These are phyloP conservation scores for Misgurnus anguillicaudatus DNA, from an alignment of 2,113 vertebrate species.

Conservation along the genomic window DNA sequence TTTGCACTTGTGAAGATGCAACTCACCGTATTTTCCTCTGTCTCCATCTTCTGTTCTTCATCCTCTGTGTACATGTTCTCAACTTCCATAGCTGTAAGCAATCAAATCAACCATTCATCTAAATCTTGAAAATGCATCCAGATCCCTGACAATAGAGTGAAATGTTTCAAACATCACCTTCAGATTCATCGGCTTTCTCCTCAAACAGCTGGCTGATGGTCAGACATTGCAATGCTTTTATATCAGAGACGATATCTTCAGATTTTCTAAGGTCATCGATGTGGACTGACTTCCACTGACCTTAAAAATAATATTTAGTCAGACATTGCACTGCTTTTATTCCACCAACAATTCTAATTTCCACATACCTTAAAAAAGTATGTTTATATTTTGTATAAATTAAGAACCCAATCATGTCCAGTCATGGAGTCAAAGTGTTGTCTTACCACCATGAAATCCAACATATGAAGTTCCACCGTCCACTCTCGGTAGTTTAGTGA, in stretches of 20 bases:
- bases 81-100: constrained; percentile 67
- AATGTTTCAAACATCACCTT: constrained; percentile 44
- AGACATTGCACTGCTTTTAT: background rate
- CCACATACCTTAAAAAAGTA: too few species aligned
- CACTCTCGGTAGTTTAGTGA: constrained; percentile 88
- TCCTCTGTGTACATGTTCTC: constrained; percentile 63
- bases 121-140: too few species aligned
- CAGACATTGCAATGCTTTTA: constrained; percentile 83
- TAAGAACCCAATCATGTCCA: background rate
- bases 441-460: constrained; percentile 90
- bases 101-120: background rate
- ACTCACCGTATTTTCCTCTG: constrained; percentile 62
- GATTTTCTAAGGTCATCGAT: constrained; percentile 91
- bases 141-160: too few species aligned
- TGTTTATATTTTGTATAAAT: background rate
- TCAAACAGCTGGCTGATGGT: constrained; percentile 89
- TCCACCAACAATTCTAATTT: too few species aligned
- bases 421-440: background rate
- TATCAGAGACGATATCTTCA: constrained; percentile 82
- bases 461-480: constrained; percentile 83
- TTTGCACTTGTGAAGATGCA: too few species aligned
- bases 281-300: constrained; percentile 90
- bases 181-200: constrained; percentile 46
- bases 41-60: constrained; percentile 50
- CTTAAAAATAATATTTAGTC: constrained; percentile 63